A percentile compares a stretch with the other conserved stretches of the same genome.
phyloP scores from a whole-genome alignment of 2,797 vertebrate genomes.

The Austrolebias charrua region DNA sequence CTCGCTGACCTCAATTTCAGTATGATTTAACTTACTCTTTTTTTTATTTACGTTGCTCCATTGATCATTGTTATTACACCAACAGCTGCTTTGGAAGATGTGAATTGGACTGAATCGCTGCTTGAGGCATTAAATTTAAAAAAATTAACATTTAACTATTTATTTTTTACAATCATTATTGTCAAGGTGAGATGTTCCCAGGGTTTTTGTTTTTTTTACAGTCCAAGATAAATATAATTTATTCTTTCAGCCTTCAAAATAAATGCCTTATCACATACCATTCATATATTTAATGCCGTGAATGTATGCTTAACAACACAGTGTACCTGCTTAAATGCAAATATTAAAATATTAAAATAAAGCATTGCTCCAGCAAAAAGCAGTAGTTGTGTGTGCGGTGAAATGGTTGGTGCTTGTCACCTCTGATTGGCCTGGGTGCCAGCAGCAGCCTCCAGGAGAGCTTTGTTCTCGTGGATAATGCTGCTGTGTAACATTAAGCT shows the following conservation, averaged over 20 bases:
- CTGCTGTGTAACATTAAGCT: slow-evolving; percentile 47
- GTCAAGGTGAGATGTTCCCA: background rate
- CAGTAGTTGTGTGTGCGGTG: slow-evolving; percentile 16
- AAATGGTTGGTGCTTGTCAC: slow-evolving; percentile 33
- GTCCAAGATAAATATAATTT: background rate
- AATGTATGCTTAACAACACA: background rate
- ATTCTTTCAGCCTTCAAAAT: background rate
- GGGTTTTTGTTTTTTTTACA: background rate
- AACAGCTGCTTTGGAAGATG: background rate
- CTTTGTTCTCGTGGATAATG: slow-evolving; percentile 48
- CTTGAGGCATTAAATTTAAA: background rate
- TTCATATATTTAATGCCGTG: background rate
- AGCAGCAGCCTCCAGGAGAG: slow-evolving; percentile 29
- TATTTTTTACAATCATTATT: background rate
- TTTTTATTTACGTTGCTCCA: background rate
- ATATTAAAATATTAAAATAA: background rate
- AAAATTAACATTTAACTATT: background rate
- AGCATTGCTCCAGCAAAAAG: slow-evolving; percentile 6
- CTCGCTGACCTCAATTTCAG: background rate
- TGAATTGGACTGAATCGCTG: background rate
- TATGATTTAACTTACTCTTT: background rate
- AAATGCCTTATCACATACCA: background rate
- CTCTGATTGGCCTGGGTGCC: slow-evolving; percentile 34
- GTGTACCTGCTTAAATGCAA: background rate
- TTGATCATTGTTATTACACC: background rate